These are phyloP conservation scores for Limnephilus auricula DNA, from an alignment of 2,888 invertebrate genomes.

Conservation along the genomic window DNA sequence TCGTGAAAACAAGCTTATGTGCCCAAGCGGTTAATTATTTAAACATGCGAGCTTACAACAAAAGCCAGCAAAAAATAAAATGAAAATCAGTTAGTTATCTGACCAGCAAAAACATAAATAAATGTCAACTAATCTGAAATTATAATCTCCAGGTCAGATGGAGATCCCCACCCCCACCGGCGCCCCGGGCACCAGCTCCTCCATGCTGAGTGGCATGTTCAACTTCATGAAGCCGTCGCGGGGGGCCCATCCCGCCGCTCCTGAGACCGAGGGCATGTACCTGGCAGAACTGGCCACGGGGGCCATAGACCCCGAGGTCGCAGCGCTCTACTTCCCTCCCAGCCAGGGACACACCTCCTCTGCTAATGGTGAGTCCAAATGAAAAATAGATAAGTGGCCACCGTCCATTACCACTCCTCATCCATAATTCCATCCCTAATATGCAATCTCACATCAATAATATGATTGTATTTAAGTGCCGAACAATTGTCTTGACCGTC, in stretches of 20 bases:
- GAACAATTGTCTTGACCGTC: too few relatives aligned
- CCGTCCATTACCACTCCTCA: too few relatives aligned
- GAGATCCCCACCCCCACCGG: slow-evolving; percentile 33
- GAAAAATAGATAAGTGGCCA: background rate
- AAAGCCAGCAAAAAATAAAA: too few relatives aligned
- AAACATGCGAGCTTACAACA: too few relatives aligned
- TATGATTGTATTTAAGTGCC: too few relatives aligned
- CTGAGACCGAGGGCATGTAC: slow-evolving; percentile 89
- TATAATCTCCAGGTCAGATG: slow-evolving; percentile 16
- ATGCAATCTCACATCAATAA: too few relatives aligned
- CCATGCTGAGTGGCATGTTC: slow-evolving; percentile 94
- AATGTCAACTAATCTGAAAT: background rate
- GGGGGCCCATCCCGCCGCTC: slow-evolving; percentile 68
- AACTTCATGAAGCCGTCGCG: slow-evolving; percentile 88
- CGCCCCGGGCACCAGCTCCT: slow-evolving; percentile 71
- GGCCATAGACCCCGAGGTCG: slow-evolving; percentile 94
- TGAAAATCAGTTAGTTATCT: too few relatives aligned
- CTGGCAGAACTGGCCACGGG: slow-evolving; percentile 94
- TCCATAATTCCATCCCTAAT: too few relatives aligned
- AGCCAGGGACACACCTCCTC: slow-evolving; percentile 71
- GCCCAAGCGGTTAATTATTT: too few relatives aligned
- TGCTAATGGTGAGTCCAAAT: slow-evolving; percentile 62
- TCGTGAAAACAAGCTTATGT: too few relatives aligned
- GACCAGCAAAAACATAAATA: background rate
- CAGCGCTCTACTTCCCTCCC: slow-evolving; percentile 90